Evolutionary conservation across 2,797 vertebrate genomes (phyloP).

Genomic region (Pogonophryne albipinna): DNA sequence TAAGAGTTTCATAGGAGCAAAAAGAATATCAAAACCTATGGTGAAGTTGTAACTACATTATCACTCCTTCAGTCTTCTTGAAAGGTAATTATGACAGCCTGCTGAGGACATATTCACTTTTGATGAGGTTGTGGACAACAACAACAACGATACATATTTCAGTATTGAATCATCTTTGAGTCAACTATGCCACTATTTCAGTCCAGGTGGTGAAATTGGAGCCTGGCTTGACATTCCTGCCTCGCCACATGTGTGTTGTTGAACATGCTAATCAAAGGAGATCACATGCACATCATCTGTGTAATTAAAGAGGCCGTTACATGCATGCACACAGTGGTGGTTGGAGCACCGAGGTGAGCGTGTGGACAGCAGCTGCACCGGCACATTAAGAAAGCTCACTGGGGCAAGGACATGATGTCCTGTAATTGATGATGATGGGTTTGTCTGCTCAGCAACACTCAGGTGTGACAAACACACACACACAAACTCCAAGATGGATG

Average conservation of each 20-base stretch:
- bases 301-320: slow-evolving; percentile 9
- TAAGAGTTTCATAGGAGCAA: slow-evolving; percentile 9
- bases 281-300: not conserved
- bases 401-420: slow-evolving; percentile 58
- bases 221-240: not conserved
- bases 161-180: not conserved
- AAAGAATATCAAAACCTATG: not conserved
- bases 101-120: slow-evolving; percentile 13
- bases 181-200: slow-evolving; percentile 8
- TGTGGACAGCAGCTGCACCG: slow-evolving; percentile 18
- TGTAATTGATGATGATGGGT: slow-evolving; percentile 59
- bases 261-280: slow-evolving; percentile 27
- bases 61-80: slow-evolving; percentile 16
- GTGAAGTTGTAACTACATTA: not conserved
- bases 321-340: slow-evolving; percentile 1
- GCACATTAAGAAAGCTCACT: slow-evolving; percentile 33
- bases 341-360: slow-evolving; percentile 42
- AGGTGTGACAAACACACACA: slow-evolving; percentile 45
- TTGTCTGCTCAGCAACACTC: slow-evolving; percentile 36
- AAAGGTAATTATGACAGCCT: slow-evolving; percentile 14
- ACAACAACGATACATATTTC: not conserved
- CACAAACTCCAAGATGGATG: slow-evolving; percentile 18
- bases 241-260: not conserved
- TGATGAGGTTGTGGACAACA: not conserved
- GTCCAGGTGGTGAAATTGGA: slow-evolving; percentile 15